phyloP scores from a whole-genome alignment of 1,140 invertebrate species.

The Pogonomyrmex barbatus region DNA sequence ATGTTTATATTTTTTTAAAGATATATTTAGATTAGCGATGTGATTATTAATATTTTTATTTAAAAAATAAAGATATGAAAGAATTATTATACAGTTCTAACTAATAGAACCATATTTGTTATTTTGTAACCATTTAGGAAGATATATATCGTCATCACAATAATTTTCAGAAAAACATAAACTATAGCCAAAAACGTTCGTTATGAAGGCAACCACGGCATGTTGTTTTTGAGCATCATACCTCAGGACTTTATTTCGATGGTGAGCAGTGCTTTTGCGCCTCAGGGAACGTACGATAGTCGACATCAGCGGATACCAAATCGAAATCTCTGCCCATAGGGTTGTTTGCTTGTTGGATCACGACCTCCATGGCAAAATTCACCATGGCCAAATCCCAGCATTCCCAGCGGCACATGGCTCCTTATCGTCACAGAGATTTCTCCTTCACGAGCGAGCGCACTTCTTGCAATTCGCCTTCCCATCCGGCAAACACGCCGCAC shows the following conservation, averaged over 20 bases:
- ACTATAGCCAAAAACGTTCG: constrained; percentile 24
- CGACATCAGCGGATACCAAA: constrained; percentile 72
- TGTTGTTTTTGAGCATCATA: constrained; percentile 37
- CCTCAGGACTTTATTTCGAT: constrained; percentile 56
- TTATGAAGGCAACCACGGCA: constrained; percentile 20
- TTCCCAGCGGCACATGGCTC: constrained; percentile 61
- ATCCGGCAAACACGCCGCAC: constrained; percentile 29
- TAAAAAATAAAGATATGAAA: constrained; percentile 7
- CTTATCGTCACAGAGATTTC: constrained; percentile 50
- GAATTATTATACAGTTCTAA: neutral
- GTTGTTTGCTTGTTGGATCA: constrained; percentile 78
- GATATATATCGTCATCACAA: neutral
- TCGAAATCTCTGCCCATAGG: constrained; percentile 75
- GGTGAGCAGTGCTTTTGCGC: constrained; percentile 75
- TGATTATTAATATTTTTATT: constrained; percentile 10
- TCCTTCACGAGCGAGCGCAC: constrained; percentile 45
- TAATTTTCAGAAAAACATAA: constrained; percentile 36
- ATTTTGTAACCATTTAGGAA: neutral
- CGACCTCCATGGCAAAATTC: constrained; percentile 77
- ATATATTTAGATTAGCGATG: neutral
- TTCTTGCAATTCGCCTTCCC: constrained; percentile 32
- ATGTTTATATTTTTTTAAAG: neutral
- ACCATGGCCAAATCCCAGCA: constrained; percentile 67
- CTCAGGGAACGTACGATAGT: constrained; percentile 71
- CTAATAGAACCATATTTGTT: neutral